Evolutionary conservation across 2,888 invertebrate species (phyloP).

Genomic region (Stenotaenia linearis): DNA sequence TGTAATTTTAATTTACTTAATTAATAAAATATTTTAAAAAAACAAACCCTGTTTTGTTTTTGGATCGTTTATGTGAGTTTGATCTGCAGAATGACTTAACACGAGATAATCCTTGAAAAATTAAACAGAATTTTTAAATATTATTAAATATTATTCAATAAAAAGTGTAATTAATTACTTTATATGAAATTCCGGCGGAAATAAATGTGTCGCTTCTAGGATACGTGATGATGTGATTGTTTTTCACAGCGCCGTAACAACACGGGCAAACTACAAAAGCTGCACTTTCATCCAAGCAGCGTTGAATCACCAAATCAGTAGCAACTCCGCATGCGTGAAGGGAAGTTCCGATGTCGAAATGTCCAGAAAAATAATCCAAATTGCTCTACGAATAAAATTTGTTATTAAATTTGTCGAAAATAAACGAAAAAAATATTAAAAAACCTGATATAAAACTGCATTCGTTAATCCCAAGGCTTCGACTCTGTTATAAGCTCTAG

Average conservation of each 20-base stretch:
- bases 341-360: conserved; percentile 76
- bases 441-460: conserved; percentile 59
- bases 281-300: conserved; percentile 69
- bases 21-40: conserved; percentile 12
- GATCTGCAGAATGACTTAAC: conserved; percentile 85
- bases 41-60: conserved; percentile 43
- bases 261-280: conserved; percentile 88
- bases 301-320: conserved; percentile 82
- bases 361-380: conserved; percentile 73
- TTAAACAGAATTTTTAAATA: too few relatives aligned
- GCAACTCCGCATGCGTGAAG: conserved; percentile 93
- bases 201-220: conserved; percentile 61
- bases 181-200: conserved; percentile 35
- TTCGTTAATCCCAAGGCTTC: conserved; percentile 63
- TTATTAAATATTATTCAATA: too few relatives aligned
- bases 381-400: conserved; percentile 64
- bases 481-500: conserved; percentile 66
- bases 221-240: conserved; percentile 72
- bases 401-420: not conserved
- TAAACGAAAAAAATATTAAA: not conserved
- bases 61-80: conserved; percentile 64
- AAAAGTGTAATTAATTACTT: too few relatives aligned
- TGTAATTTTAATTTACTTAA: not conserved
- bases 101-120: conserved; percentile 67
- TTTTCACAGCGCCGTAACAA: conserved; percentile 83